These are phyloP conservation scores for Nerophis ophidion DNA, from an alignment of 2,113 vertebrate species.

Conservation along the genomic window DNA sequence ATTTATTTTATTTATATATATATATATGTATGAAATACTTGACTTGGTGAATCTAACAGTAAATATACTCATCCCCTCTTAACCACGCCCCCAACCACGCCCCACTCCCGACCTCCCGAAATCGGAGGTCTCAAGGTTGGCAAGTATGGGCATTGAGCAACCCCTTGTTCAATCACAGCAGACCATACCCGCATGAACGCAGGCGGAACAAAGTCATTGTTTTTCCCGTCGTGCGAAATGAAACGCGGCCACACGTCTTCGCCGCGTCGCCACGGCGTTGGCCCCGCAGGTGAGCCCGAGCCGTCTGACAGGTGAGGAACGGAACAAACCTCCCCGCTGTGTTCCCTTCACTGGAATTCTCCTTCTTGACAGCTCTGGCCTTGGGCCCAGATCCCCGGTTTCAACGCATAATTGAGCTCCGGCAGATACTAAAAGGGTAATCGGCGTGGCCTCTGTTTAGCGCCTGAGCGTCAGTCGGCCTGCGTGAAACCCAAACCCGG, in stretches of 20 bases:
- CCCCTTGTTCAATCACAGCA: no score
- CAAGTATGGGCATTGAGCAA: no score
- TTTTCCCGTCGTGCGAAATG: no score
- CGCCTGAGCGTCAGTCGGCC: slow-evolving; percentile 43
- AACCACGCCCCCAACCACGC: no score
- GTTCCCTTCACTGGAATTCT: slow-evolving; percentile 30
- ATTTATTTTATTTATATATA: no score
- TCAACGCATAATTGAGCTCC: slow-evolving; percentile 52
- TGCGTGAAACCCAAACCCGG: slow-evolving; percentile 49
- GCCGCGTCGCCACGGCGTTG: background rate
- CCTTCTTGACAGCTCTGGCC: slow-evolving; percentile 52
- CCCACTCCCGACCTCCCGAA: no score
- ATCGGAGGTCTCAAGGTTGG: no score
- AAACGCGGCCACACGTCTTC: background rate
- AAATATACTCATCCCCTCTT: no score
- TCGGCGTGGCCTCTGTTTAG: slow-evolving; percentile 53
- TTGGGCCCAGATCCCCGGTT: slow-evolving; percentile 49
- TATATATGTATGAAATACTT: no score
- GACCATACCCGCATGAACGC: no score
- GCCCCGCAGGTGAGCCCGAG: background rate
- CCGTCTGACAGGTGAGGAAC: slow-evolving; percentile 10
- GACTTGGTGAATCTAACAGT: no score
- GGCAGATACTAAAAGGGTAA: slow-evolving; percentile 48
- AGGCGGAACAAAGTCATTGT: no score
- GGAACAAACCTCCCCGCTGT: slow-evolving; percentile 21